Base-by-base conservation (phyloP, 1,140 invertebrate genomes). In the Dendrolimus kikuchii region DNA sequence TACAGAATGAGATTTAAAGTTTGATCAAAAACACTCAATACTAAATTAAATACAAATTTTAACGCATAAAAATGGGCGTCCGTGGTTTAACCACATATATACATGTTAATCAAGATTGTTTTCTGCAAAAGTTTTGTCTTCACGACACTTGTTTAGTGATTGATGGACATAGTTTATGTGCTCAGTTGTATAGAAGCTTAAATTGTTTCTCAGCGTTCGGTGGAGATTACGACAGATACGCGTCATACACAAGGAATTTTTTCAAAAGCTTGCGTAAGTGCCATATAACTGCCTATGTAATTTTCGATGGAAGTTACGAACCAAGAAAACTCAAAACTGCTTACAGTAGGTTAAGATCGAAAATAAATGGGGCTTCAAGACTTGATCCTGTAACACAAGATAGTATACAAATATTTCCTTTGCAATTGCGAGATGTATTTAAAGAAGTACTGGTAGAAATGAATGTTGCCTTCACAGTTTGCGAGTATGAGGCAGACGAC, bases 401-500 rank as follows among this genome's bases (percentile, higher is more conserved):
- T 2, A 81, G 74, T 5, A 71, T 84, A 8, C 84, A 89, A n/a
- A 87, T 93, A 7, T 93, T 94, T 66, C 94, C 94, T 2, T 68
- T 93, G 42, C 78, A 96, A 38, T 68, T 94, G 5, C 89, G 91
- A 46, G 90, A 94, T 66, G 90, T 94, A 0, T 96, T 97, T 66
- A 89, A 89, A 46, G 86, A 93, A 66, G 88, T 93, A 5, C 74
- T 95, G 5, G 68, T 68, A 6, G 89, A 93, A 56, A 88, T 93
- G 62, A 84, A 89, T 7, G 82, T 97, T 5, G 88, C 89, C 40
- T 89, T 91, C 60, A 90, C 91, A 10, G 89, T 93, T 51, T 94
- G 93, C 72, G 90, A 93, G 53, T 96, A 94, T 84, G 96, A 98
- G 87, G 96, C 95, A 43, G 96, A 98, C 80, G 90, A 92, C 61